Conservation (phyloP, 2,888 invertebrate genomes). For the Athripsodes cinereus region DNA sequence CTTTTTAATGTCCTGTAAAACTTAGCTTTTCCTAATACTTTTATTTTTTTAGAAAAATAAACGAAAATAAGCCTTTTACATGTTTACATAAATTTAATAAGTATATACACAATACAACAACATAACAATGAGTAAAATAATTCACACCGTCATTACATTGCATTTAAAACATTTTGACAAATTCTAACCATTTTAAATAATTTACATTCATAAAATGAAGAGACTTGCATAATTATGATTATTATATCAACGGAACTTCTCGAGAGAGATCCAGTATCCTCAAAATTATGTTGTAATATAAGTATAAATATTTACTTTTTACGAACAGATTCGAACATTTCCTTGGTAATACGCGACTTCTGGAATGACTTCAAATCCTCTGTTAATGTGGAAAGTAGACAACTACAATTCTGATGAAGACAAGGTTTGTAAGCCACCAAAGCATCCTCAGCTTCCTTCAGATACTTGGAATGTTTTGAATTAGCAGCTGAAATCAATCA, state of each 20-base stretch:
- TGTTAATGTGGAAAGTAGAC: slow-evolving; percentile 57
- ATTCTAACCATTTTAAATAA: background rate
- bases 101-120: no score
- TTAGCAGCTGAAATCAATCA: slow-evolving; percentile 22
- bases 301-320: slow-evolving; percentile 18
- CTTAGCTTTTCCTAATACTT: no score
- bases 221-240: no score
- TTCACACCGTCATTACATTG: no score
- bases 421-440: slow-evolving; percentile 51
- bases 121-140: no score
- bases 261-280: no score
- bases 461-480: slow-evolving; percentile 28
- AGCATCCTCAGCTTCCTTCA: slow-evolving; percentile 46
- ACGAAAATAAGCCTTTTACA: no score
- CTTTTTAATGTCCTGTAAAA: no score
- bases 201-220: background rate
- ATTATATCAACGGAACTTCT: no score
- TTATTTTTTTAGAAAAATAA: no score
- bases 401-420: slow-evolving; percentile 53
- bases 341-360: slow-evolving; percentile 60
- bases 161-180: no score
- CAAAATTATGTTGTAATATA: background rate
- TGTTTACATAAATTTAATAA: no score
- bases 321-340: slow-evolving; percentile 55
- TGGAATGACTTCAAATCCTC: slow-evolving; percentile 65